Evolutionary conservation across 2,113 vertebrate species (phyloP).

Genomic region (Sula dactylatra): DNA sequence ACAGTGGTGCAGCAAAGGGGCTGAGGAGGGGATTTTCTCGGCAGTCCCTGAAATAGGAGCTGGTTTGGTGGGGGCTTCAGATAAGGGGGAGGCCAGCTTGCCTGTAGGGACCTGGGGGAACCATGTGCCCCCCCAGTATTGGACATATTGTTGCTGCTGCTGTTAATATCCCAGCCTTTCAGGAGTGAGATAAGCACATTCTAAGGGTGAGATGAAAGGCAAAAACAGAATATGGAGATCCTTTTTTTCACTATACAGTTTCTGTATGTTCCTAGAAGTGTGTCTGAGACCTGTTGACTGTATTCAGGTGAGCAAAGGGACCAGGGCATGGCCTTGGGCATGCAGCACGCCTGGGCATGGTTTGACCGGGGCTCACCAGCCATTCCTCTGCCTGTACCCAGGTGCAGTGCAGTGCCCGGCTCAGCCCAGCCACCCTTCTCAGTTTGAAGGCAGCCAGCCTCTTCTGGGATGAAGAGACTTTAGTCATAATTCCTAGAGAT

Average conservation of each 20-base stretch:
- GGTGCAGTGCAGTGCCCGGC: neutral
- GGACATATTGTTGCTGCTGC: neutral
- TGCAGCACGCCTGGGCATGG: neutral
- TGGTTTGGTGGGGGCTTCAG: neutral
- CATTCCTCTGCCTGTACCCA: neutral
- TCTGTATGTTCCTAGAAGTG: neutral
- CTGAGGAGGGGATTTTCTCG: neutral
- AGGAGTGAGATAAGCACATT: neutral
- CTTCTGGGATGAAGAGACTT: neutral
- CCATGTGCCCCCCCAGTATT: rapidly evolving
- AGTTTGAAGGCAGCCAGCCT: neutral
- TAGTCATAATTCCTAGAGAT: neutral
- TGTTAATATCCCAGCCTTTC: neutral
- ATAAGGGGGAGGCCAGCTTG: no score
- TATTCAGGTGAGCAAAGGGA: neutral
- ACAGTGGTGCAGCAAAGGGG: neutral
- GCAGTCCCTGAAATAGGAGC: neutral
- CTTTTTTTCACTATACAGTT: neutral
- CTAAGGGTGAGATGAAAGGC: neutral
- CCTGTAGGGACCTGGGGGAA: no score
- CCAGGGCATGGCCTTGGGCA: neutral
- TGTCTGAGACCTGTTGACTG: neutral
- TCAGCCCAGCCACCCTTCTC: neutral
- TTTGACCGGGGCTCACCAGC: neutral
- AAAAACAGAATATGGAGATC: neutral